Evolutionary conservation across 2,797 vertebrate genomes (phyloP).

Genomic region (Lagorchestes hirsutus): DNA sequence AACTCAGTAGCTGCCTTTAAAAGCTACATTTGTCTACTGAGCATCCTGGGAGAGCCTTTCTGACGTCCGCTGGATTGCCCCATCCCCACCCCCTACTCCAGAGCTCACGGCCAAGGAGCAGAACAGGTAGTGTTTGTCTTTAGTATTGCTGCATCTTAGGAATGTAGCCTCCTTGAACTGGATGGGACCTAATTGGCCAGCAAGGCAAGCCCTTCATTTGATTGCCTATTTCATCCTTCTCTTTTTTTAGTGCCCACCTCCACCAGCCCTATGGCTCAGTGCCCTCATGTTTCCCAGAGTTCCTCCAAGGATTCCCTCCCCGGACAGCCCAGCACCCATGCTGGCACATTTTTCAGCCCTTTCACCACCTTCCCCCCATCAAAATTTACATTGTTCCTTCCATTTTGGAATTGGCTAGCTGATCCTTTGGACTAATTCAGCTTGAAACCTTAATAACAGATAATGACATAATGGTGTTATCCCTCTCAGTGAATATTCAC

Average conservation of each 20-base stretch:
- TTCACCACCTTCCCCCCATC: neutral
- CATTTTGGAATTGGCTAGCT: neutral
- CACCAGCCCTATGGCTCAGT: neutral
- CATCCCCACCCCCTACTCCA: no score
- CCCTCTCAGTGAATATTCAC: neutral
- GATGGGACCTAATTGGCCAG: neutral
- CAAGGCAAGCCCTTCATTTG: neutral
- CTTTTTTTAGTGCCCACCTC: neutral
- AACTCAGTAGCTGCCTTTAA: neutral
- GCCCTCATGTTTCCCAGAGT: neutral
- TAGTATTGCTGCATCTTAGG: neutral
- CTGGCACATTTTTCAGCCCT: neutral
- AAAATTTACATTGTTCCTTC: neutral
- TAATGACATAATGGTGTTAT: neutral
- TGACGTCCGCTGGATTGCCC: accelerated
- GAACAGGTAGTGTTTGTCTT: neutral
- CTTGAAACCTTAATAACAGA: neutral
- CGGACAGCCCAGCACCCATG: neutral
- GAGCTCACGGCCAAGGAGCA: neutral
- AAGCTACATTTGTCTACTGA: neutral
- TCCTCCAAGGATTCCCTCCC: neutral
- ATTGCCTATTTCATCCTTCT: neutral
- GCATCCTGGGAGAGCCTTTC: neutral
- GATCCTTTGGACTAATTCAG: neutral
- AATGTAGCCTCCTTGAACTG: neutral